Conservation (phyloP, 1,140 invertebrate species). For the Zaprionus africanus region DNA sequence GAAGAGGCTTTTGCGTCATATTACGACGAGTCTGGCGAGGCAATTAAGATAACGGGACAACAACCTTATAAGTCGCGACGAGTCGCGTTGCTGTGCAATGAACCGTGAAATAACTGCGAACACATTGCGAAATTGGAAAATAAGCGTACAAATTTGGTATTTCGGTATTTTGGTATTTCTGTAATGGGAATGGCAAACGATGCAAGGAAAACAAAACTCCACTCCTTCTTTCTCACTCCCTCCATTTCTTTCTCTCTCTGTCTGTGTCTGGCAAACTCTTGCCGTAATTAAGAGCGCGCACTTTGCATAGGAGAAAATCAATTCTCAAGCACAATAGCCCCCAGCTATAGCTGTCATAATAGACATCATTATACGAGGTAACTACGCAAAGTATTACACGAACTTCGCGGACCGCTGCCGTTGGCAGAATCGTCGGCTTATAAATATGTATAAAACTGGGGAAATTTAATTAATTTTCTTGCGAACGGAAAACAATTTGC, state of each 20-base stretch:
- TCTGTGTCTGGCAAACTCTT: not conserved
- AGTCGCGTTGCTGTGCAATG: slow-evolving; percentile 22
- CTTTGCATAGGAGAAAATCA: slow-evolving; percentile 39
- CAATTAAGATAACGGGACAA: slow-evolving; percentile 42
- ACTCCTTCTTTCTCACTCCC: too few species aligned
- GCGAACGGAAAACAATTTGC: slow-evolving; percentile 12
- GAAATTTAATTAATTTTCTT: slow-evolving; percentile 43
- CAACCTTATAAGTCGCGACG: slow-evolving; percentile 38
- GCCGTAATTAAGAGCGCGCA: slow-evolving; percentile 42
- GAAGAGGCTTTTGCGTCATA: slow-evolving; percentile 11
- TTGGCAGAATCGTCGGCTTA: slow-evolving; percentile 36
- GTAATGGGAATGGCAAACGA: slow-evolving; percentile 45
- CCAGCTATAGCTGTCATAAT: slow-evolving; percentile 54
- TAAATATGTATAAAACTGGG: slow-evolving; percentile 17
- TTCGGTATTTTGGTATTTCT: slow-evolving; percentile 56
- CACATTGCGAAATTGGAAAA: not conserved
- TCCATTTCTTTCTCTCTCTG: not conserved
- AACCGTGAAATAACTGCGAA: slow-evolving; percentile 38
- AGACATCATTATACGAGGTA: slow-evolving; percentile 59
- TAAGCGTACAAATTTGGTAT: slow-evolving; percentile 35
- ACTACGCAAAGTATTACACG: slow-evolving; percentile 65
- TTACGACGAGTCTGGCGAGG: not conserved
- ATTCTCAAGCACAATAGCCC: slow-evolving; percentile 57
- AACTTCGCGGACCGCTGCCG: slow-evolving; percentile 21
- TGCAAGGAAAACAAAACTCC: slow-evolving; percentile 20